phyloP scores from a whole-genome alignment of 2,797 vertebrate genomes.

The Acrossocheilus wenchowensis region DNA sequence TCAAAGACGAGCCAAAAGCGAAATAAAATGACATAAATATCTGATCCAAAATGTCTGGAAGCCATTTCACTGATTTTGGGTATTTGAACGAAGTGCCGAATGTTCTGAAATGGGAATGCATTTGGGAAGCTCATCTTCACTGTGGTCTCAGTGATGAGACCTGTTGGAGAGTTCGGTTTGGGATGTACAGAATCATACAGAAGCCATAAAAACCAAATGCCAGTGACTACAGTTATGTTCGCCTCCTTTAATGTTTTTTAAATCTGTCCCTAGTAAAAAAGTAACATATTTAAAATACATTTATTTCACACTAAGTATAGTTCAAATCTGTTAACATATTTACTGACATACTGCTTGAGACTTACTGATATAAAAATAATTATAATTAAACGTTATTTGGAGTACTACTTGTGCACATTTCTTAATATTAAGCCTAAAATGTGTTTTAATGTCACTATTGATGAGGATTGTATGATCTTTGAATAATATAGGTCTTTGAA shows the following conservation, averaged over 20 bases:
- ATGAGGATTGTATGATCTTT: not conserved
- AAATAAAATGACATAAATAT: slow-evolving; percentile 45
- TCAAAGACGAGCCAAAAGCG: slow-evolving; percentile 32
- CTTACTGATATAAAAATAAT: no score
- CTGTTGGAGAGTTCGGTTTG: not conserved
- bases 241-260: not conserved
- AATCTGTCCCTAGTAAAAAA: not conserved
- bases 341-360: no score
- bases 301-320: not conserved
- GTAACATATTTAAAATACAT: not conserved
- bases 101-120: slow-evolving; percentile 20
- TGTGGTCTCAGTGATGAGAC: not conserved
- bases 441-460: not conserved
- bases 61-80: slow-evolving; percentile 34
- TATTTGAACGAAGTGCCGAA: slow-evolving; percentile 21
- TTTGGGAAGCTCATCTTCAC: slow-evolving; percentile 19
- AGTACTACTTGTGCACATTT: not conserved
- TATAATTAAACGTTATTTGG: not conserved
- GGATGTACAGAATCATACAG: not conserved
- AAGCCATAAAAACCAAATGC: not conserved
- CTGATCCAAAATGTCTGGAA: slow-evolving; percentile 41
- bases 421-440: not conserved
- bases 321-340: not conserved
- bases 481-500: not conserved
- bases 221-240: not conserved